Evolutionary conservation across 2,888 invertebrate genomes (phyloP), one percentile per base, ranked within the genome.

Genomic region (Myopa tessellatipennis): DNA sequence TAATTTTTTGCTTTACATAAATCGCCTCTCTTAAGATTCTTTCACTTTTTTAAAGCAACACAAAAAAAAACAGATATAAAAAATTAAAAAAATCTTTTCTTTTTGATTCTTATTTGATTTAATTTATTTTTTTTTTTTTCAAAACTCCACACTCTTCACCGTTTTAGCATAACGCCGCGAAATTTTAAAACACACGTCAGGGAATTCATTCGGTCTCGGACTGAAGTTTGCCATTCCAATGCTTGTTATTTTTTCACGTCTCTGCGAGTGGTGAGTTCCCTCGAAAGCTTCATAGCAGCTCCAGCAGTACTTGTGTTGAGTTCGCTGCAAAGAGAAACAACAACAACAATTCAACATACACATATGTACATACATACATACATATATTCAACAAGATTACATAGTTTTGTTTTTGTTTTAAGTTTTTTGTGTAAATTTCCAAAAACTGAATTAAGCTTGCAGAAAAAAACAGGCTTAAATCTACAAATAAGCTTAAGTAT

Each of bases 101-200:
- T 4, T 45, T 45, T 45, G 45, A 3, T 45, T 45, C 3, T 45
- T 45, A 45, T 45, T 45, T 45, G 6, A 45, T 55, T 55, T n/a
- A 67, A 75, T 50, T 81, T 85, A 83, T 82, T 38, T 52, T 79
- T 80, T 81, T 74, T 69, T 50, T 72, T 34, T 67, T 76, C 61
- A 68, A 61, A 58, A 72, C 67, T 67, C 72, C 58, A 65, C 77
- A 75, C 79, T 79, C 79, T 79, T 77, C 82, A 80, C 81, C 82
- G 81, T 80, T 81, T 81, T 80, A 77, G 67, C 78, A 70, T 75
- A 82, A 81, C 80, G 82, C 81, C 84, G 83, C 83, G 80, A 70
- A 68, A 83, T 80, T 78, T 26, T 77, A 82, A 84, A 84, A 86
- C 88, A 85, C 85, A 87, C 88, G 89, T 87, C 89, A 88, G 89